Base-by-base conservation (phyloP, 2,888 invertebrate genomes). In the Diploptera punctata region DNA sequence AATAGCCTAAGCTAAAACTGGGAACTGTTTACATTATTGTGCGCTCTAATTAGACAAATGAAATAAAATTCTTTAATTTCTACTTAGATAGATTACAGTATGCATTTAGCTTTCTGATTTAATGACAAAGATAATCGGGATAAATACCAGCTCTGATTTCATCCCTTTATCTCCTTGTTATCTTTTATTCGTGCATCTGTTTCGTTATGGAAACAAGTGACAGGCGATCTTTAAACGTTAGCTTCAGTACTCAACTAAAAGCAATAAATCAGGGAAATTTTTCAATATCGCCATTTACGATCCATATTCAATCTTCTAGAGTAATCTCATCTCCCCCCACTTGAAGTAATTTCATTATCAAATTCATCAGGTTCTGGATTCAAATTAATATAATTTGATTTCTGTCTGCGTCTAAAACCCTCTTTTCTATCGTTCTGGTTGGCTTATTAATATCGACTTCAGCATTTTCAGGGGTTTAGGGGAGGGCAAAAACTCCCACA, bases 301-400 rank as follows among this genome's bases (percentile, higher is more conserved):
- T 31, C 13, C 54, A 26, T 54, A 33, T 33, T 21, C 29, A 57
- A 5, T 57, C 16, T n/a, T 57, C 29, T 24, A 13, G 26, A 26
- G 29, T n/a, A 57, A 57, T 57, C 57, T 29, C 3, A 4, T 57
- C 21, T 9, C 26, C 31, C 57, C 57, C 2, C 52, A 5, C 13
- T 18, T 21, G 9, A 52, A 10, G 21, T 21, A 57, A 57, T 57
- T 57, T 57, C 44, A 47, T 65, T 65, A 65, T 65, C 65, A 29
- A 60, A 60, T 60, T 60, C 60, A 60, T 60, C 60, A 60, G 31
- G 60, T 60, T 33, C 29, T 16, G 31, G 47, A 47, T 29, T 57
- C 44, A 65, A 65, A 65, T 47, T 65, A 65, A 65, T 65, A 65
- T 44, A 65, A 65, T 65, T 47, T 44, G 65, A 65, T 65, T 65